Evolutionary conservation across 2,888 invertebrate species (phyloP), one percentile per base, ranked within the genome.

Genomic region (Scaptomyza tumidula): DNA sequence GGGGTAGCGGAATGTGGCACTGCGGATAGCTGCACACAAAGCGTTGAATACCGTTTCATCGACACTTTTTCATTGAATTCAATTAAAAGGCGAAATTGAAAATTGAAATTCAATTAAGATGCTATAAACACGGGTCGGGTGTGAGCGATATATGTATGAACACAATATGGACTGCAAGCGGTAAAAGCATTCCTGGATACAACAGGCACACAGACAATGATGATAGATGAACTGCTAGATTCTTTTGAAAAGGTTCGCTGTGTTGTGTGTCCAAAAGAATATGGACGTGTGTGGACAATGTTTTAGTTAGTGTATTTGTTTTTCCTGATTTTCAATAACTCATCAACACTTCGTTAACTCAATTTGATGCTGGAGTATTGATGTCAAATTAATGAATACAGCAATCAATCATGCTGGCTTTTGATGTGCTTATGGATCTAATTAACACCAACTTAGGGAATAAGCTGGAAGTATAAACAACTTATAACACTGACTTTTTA

Each of bases 31-130:
- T 54, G 44, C 68, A 65, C 45, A 78, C 60, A 79, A 75, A 85
- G 66, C 67, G 60, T 56, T 88, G 86, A 80, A 85, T 78, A 71
- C 71, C 85, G 72, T 78, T 82, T 89, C 86, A 85, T 87, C 82
- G 88, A 89, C 89, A 89, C 88, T 86, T 86, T 89, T 86, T 82
- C 86, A 89, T 86, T 89, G 86, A 86, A 86, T 86, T 86, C 86
- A 86, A 86, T 86, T 86, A 89, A 86, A 85, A 88, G 61, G 88
- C 87, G 79, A 85, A 85, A 85, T 86, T 85, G 85, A 86, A 85
- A 89, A 86, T 89, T 85, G 89, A 86, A 89, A 89, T 86, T 89
- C 88, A 86, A 86, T 86, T 87, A 87, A 89, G 80, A 78, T 78
- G 86, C 87, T 80, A 88, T 89, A 81, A 87, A 87, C 77, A 84